Evolutionary conservation across 2,797 vertebrate species (phyloP), one percentile per base, ranked within the genome.

Genomic region (Gambelia wislizenii): DNA sequence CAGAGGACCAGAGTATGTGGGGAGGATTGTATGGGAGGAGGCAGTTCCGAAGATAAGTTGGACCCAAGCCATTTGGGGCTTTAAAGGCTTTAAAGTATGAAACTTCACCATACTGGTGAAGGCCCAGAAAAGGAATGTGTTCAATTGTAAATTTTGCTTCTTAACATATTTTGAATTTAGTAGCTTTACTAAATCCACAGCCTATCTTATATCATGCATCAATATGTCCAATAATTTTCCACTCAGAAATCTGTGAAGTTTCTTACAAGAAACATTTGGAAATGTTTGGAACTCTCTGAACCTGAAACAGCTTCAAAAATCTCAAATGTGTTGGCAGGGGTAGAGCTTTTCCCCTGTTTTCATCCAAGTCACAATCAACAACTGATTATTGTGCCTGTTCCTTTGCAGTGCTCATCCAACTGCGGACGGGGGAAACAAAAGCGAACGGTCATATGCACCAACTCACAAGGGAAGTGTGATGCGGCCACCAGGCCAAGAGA

Each of bases 391-490:
- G 89, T 74, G 14, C 22, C 2, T 33, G 25, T 16, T 93, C 75
- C 93, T 92, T 96, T 94, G 25, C 96, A 99, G 99, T 99, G 99
- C 91, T 99, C 99, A 0, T 97, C 98, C 89, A 97, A 96, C 92
- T 99, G 99, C 86, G 98, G 99, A 8, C 94, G 91, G 18, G 99
- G 99, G 20, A 96, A 96, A 4, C 98, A 97, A 93, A 98, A 95
- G 16, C 96, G 99, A 84, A 98, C 96, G 0, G 98, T 99, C 92
- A 97, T 95, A 0, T 99, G 99, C 93, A 98, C 97, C 87, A 99
- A 98, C 95, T 97, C 98, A 1, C 97, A 98, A 93, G 98, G 98
- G 16, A 97, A 97, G 18, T 99, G 99, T 89, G 98, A 99, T 33
- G 96, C 97, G 0, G 95, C 97, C 82, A 98, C 97, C 7, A 97